Evolutionary conservation across 1,140 invertebrate species (phyloP).

Genomic region (Eufriesea mexicana): DNA sequence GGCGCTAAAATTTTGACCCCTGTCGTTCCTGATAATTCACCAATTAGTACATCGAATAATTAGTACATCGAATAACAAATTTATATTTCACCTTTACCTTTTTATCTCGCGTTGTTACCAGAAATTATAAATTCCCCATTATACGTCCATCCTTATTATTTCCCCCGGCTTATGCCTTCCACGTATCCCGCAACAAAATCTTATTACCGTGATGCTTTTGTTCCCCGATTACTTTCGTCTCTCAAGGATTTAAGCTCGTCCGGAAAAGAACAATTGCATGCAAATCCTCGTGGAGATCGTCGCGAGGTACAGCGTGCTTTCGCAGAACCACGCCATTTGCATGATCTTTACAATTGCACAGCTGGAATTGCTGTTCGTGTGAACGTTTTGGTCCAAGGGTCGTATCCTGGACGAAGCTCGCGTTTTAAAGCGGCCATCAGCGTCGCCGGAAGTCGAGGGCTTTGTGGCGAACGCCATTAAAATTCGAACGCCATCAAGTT

Average conservation of each 20-base stretch:
- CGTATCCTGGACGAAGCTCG: background rate
- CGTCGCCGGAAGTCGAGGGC: background rate
- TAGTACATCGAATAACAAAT: too few species aligned
- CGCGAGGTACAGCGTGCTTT: background rate
- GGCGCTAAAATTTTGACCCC: too few species aligned
- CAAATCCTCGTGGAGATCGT: background rate
- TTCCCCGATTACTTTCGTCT: background rate
- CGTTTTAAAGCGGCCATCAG: background rate
- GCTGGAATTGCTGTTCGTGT: background rate
- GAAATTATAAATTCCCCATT: too few species aligned
- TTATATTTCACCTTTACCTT: too few species aligned
- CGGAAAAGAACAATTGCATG: background rate
- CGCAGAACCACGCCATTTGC: background rate
- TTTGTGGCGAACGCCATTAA: background rate
- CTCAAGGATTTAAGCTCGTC: background rate
- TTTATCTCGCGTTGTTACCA: too few species aligned
- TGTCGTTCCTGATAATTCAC: too few species aligned
- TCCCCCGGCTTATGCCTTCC: too few species aligned
- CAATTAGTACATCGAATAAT: too few species aligned
- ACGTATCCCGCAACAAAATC: too few species aligned
- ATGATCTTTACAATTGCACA: background rate
- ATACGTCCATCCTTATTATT: too few species aligned
- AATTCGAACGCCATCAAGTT: slow-evolving; percentile 19
- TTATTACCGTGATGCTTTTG: background rate
- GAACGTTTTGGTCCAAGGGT: background rate